Evolutionary conservation across 2,888 invertebrate genomes (phyloP).

Genomic region (Ashinkailepas kermadecensis): DNA sequence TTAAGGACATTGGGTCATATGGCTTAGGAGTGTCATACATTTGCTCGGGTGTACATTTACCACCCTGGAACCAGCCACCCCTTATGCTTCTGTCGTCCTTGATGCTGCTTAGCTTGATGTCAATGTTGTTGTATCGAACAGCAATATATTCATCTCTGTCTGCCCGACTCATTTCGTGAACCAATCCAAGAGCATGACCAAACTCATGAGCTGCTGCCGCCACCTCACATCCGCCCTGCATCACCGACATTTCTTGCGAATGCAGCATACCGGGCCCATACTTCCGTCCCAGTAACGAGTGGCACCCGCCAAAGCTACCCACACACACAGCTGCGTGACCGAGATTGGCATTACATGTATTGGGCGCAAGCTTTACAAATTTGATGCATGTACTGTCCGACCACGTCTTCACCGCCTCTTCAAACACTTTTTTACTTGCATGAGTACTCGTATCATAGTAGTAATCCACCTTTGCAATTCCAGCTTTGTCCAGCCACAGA

Average conservation of each 20-base stretch:
- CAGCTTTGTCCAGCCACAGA: not conserved
- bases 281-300: not conserved
- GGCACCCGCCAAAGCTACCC: not conserved
- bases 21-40: not conserved
- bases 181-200: not conserved
- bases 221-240: not conserved
- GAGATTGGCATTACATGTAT: not conserved
- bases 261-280: not conserved
- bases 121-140: not conserved
- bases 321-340: not conserved
- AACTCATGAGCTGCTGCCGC: slow-evolving; percentile 3
- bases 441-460: not conserved
- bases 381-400: not conserved
- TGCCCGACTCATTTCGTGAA: not conserved
- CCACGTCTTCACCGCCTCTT: not conserved
- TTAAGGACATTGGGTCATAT: not conserved
- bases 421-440: not conserved
- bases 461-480: not conserved
- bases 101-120: not conserved
- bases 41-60: not conserved
- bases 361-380: not conserved
- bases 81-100: not conserved
- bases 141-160: not conserved
- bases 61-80: not conserved
- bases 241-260: not conserved